Base-by-base conservation (phyloP, 2,113 vertebrate species). In the Forbesichthys papilliferus region DNA sequence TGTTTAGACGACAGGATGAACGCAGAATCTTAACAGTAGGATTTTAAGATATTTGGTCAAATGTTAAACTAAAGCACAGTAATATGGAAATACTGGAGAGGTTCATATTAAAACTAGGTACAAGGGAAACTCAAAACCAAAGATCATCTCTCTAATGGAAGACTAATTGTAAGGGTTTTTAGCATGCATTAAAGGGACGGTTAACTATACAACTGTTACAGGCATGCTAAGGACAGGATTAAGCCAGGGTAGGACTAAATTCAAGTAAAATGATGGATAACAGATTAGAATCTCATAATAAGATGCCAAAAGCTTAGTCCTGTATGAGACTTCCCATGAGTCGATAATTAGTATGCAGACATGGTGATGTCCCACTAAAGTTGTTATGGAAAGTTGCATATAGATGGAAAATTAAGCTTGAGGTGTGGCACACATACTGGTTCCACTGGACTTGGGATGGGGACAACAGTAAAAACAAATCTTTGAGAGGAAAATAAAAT, bases 401-500 rank as follows among this genome's bases (percentile, higher is more conserved):
- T 74, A 71, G 68, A 85, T 86, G 84, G 64, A 75, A 86, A 69
- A 69, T 20, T 88, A 65, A 82, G 86, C 82, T 77, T 13, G 71
- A 82, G 69, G 77, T 68, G 80, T 71, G 54, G 76, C 27, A 81
- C 62, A 79, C 66, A 72, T 77, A 68, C 20, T 73, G 60, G 58
- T 66, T 81, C 74, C 69, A 74, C 79, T 78, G 75, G 69, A 83
- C 64, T 88, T 77, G 66, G 71, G 73, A 85, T 85, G 82, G 74
- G 65, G 71, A 84, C 73, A 68, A 85, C 73, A 78, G 75, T 74
- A 81, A 85, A 81, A 87, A 76, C 49, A 64, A 62, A 56, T 11
- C 73, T 80, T 59, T 68, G 73, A 57, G 60, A 77, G 77, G 83
- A 75, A 56, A 63, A 74, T 75, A 84, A 75, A 53, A 56, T 61